These are phyloP conservation scores for Solenopsis invicta DNA, from an alignment of 1,140 invertebrate genomes.

Conservation along the genomic window DNA sequence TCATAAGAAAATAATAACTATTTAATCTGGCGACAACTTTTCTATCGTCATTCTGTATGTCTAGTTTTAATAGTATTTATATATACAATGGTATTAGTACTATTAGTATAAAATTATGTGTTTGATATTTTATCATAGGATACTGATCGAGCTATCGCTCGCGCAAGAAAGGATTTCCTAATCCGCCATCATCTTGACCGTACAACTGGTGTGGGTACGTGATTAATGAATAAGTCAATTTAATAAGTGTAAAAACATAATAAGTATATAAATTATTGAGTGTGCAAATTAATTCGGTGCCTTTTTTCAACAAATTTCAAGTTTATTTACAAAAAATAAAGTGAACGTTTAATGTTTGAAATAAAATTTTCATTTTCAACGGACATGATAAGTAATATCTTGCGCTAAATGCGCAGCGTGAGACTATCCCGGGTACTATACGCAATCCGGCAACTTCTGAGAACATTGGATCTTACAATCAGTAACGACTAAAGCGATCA, in stretches of 20 bases:
- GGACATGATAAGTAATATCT: no score
- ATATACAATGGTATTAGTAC: no score
- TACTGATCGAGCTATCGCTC: constrained; percentile 86
- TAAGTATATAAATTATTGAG: neutral
- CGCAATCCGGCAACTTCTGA: no score
- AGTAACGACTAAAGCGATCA: no score
- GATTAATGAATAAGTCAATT: constrained; percentile 8
- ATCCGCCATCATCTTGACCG: constrained; percentile 91
- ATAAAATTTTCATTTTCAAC: no score
- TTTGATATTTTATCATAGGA: constrained; percentile 78
- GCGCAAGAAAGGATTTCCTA: constrained; percentile 87
- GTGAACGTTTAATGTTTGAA: neutral
- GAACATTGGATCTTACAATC: no score
- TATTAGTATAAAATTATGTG: neutral
- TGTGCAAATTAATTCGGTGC: no score
- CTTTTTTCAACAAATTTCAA: no score
- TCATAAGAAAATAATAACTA: neutral
- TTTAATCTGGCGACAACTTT: neutral
- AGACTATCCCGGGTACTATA: no score
- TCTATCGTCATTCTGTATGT: neutral
- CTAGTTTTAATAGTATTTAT: no score
- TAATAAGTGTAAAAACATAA: constrained; percentile 20
- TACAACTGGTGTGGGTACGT: constrained; percentile 90
- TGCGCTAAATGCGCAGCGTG: no score
- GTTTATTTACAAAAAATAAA: no score